Percentiles rank a stretch among this genome's conserved stretches.
Conservation (phyloP, 2,888 invertebrate genomes). For the Agrotis ipsilon region DNA sequence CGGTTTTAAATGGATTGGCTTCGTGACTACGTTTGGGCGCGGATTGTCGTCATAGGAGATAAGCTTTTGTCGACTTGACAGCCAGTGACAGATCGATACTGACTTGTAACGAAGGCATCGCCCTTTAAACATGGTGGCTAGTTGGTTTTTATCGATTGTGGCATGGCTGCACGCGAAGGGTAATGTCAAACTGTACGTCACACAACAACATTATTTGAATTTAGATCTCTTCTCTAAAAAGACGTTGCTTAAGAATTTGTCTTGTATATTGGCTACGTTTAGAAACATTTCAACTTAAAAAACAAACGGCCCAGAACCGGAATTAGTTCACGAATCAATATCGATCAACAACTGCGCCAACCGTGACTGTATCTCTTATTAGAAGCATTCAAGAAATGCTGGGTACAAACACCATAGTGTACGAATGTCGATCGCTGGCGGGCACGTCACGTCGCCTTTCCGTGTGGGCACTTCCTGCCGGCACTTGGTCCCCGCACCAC, state of each 20-base stretch:
- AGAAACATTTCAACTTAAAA: too few species aligned
- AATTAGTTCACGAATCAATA: too few species aligned
- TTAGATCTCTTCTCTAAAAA: conserved; percentile 3
- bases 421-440: conserved; percentile 64
- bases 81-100: conserved; percentile 44
- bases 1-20: conserved; percentile 43
- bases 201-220: conserved; percentile 23
- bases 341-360: too few species aligned
- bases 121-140: conserved; percentile 2
- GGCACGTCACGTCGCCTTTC: conserved; percentile 68
- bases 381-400: conserved; percentile 27
- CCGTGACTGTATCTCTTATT: conserved; percentile 5
- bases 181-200: conserved; percentile 5
- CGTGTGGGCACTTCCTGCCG: conserved; percentile 74
- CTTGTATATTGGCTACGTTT: too few species aligned
- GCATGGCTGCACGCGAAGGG: conserved; percentile 6
- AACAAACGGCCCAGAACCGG: too few species aligned
- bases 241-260: too few species aligned
- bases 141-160: not conserved
- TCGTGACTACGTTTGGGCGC: conserved; percentile 51
- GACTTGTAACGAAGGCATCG: conserved; percentile 23
- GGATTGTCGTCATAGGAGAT: conserved; percentile 56
- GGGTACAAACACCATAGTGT: conserved; percentile 23
- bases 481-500: conserved; percentile 38
- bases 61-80: conserved; percentile 52